Evolutionary conservation across 2,113 vertebrate genomes (phyloP), one percentile per base, ranked within the genome.

Genomic region (Spea bombifrons): DNA sequence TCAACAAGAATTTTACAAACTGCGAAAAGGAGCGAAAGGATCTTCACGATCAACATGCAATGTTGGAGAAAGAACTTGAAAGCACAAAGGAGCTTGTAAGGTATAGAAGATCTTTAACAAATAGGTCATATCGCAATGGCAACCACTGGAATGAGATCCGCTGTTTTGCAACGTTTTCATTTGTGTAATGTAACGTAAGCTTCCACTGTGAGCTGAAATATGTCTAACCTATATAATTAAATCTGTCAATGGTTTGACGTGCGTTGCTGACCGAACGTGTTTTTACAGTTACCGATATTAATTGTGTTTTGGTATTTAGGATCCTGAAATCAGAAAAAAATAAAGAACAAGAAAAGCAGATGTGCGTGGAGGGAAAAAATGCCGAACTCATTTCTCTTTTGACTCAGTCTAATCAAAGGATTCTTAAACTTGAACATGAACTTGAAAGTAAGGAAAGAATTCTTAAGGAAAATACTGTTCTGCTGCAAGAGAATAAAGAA

Each of bases 1-100:
- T 96, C 82, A 92, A 91, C 85, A 91, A 86, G 84, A 91, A 83
- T 83, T 85, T 96, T 66, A 85, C 83, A 76, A 88, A 86, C 83
- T 94, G 90, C 89, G 91, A 94, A 86, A 83, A 89, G 82, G 93
- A 96, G 84, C 94, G 91, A 82, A 90, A 94, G 81, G 88, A 88
- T 48, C 85, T 96, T 81, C 88, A 90, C 76, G 85, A 88, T 69
- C 94, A 90, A 74, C 95, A 90, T 83, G 61, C 82, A 75, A 50
- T 81, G 17, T 83, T 95, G 87, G 93, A 90, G 85, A 91, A 78
- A 80, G 91, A 94, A 75, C 86, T 90, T 76, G 87, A 86, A 50
- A 85, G 87, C 67, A 84, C 90, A 66, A 87, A 84, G 75, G 90
- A 92, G 45, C 92, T 88, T 79, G 81, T 94, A 74, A 93, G 93